Conservation (phyloP, 2,888 invertebrate genomes). For the Brenthis hecate region DNA sequence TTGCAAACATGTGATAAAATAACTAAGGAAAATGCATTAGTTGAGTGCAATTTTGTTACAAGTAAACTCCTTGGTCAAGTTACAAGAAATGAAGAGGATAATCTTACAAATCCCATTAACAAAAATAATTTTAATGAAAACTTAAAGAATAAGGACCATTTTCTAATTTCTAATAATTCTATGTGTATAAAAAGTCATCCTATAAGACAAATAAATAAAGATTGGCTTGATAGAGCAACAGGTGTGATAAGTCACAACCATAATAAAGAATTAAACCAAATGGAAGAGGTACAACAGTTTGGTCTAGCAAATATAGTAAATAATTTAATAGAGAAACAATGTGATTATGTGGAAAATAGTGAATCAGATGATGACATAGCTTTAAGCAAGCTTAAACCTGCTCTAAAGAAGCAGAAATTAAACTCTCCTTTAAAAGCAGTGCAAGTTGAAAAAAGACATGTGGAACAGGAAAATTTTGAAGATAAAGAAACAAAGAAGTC, state of each 20-base stretch:
- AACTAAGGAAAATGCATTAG: not conserved
- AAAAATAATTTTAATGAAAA: not conserved
- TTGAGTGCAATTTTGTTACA: not conserved
- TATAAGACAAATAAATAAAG: conserved; percentile 64
- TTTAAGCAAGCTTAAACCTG: conserved; percentile 76
- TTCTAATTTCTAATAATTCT: conserved; percentile 18
- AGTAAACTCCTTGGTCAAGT: not conserved
- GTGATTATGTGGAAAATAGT: conserved; percentile 88
- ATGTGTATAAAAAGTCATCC: conserved; percentile 43
- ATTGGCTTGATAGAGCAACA: conserved; percentile 74
- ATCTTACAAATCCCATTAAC: not conserved
- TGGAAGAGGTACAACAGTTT: conserved; percentile 50
- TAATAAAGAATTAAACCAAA: conserved; percentile 23
- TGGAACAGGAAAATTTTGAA: conserved; percentile 25
- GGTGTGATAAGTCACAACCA: conserved; percentile 59
- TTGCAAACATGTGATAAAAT: not conserved
- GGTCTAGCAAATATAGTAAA: conserved; percentile 63
- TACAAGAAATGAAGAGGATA: conserved; percentile 1
- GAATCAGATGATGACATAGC: conserved; percentile 83
- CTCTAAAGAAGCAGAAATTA: conserved; percentile 80
- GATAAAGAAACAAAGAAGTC: conserved; percentile 33
- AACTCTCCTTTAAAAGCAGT: conserved; percentile 31
- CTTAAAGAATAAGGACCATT: conserved; percentile 15
- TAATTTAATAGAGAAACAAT: conserved; percentile 48
- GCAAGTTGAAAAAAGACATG: conserved; percentile 25